Conservation (phyloP, 2,113 vertebrate species). For the Seriola aureovittata region DNA sequence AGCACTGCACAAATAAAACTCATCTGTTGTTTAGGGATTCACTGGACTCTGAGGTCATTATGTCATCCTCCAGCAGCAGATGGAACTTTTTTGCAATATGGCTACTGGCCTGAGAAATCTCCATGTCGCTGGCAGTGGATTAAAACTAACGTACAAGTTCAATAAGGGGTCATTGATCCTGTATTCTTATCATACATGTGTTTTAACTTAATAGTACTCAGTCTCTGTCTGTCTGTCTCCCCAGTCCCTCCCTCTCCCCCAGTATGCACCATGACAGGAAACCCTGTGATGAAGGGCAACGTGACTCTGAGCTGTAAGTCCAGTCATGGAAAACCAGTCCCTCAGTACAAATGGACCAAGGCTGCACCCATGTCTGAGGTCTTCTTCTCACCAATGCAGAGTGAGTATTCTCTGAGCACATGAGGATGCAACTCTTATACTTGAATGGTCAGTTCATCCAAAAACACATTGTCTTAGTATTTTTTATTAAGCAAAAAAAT, state of each 20-base stretch:
- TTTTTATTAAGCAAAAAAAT: too few relatives aligned
- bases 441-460: neutral
- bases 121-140: conserved; percentile 43
- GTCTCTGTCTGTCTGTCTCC: conserved; percentile 6
- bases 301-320: conserved; percentile 91
- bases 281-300: conserved; percentile 85
- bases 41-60: conserved; percentile 32
- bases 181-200: conserved; percentile 15
- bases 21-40: conserved; percentile 58
- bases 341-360: conserved; percentile 90
- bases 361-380: conserved; percentile 81
- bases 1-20: conserved; percentile 31
- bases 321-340: conserved; percentile 88
- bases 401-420: conserved; percentile 76
- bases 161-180: conserved; percentile 18
- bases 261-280: conserved; percentile 85
- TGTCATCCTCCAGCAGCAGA: conserved; percentile 61
- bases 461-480: too few relatives aligned
- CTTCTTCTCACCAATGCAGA: conserved; percentile 88
- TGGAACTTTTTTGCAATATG: conserved; percentile 38
- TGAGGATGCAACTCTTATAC: neutral
- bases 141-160: conserved; percentile 49
- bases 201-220: conserved; percentile 1
- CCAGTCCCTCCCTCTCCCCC: conserved; percentile 91
- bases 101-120: conserved; percentile 29